Conservation (phyloP, 2,113 vertebrate species). For the Alexandromys fortis region DNA sequence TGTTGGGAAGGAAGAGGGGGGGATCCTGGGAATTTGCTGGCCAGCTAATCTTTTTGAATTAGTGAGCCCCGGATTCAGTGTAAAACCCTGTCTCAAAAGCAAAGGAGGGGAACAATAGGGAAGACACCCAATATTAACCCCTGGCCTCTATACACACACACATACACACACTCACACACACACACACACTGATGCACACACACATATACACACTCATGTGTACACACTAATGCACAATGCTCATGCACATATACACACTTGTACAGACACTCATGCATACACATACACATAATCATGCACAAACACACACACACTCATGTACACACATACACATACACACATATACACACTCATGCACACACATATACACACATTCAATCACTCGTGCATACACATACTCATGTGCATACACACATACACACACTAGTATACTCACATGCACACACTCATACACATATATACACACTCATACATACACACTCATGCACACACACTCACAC, state of each 20-base stretch:
- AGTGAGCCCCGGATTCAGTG: neutral
- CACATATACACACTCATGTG: neutral
- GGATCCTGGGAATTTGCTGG: neutral
- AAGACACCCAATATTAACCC: neutral
- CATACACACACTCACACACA: neutral
- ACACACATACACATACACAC: neutral
- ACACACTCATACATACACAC: neutral
- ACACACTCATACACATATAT: fast-evolving
- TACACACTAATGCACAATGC: neutral
- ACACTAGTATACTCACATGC: neutral
- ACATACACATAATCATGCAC: neutral
- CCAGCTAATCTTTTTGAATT: neutral
- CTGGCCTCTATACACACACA: too few relatives aligned
- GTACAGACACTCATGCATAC: neutral
- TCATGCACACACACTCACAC: too few relatives aligned
- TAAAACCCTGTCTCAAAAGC: neutral
- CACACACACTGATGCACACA: neutral
- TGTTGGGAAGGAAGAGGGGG: neutral
- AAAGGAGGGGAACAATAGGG: neutral
- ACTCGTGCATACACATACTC: neutral
- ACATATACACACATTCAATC: neutral
- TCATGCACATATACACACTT: neutral
- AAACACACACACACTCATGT: neutral
- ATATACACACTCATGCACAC: neutral
- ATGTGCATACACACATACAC: too few relatives aligned